Evolutionary conservation across 2,113 vertebrate genomes (phyloP).

Genomic region (Lipophrys pholis): DNA sequence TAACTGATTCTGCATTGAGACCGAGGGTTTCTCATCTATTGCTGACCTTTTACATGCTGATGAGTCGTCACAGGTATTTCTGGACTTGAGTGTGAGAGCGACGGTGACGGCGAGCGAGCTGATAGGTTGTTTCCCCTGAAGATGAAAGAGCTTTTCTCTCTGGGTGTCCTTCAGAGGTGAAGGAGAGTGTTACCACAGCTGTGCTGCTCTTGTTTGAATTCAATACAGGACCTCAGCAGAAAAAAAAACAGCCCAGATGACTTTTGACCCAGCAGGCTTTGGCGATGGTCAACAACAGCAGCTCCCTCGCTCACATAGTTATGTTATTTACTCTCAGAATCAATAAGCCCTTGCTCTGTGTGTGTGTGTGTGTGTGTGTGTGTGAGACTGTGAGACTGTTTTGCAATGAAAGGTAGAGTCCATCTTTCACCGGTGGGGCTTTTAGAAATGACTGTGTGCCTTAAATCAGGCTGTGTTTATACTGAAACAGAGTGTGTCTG

Average conservation of each 20-base stretch:
- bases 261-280: slow-evolving; percentile 77
- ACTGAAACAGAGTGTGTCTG: slow-evolving; percentile 10
- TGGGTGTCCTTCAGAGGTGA: slow-evolving; percentile 75
- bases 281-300: slow-evolving; percentile 76
- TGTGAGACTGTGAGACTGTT: slow-evolving; percentile 45
- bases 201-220: slow-evolving; percentile 79
- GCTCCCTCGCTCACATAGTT: slow-evolving; percentile 51
- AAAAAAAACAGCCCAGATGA: slow-evolving; percentile 69
- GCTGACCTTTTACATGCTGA: slow-evolving; percentile 4
- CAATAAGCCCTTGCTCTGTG: slow-evolving; percentile 64
- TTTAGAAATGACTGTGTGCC: slow-evolving; percentile 13
- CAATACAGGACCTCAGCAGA: slow-evolving; percentile 65
- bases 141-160: slow-evolving; percentile 70
- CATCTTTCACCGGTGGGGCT: slow-evolving; percentile 17
- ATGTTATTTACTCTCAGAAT: slow-evolving; percentile 73
- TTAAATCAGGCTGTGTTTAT: slow-evolving; percentile 10
- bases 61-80: slow-evolving; percentile 12
- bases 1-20: neutral
- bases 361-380: slow-evolving; percentile 44
- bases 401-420: slow-evolving; percentile 46
- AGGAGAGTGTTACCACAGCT: slow-evolving; percentile 81
- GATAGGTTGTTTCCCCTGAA: slow-evolving; percentile 68
- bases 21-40: neutral
- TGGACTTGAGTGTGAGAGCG: slow-evolving; percentile 25
- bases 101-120: slow-evolving; percentile 41